phyloP scores from a whole-genome alignment of 2,113 vertebrate species.

The Hylia prasina region DNA sequence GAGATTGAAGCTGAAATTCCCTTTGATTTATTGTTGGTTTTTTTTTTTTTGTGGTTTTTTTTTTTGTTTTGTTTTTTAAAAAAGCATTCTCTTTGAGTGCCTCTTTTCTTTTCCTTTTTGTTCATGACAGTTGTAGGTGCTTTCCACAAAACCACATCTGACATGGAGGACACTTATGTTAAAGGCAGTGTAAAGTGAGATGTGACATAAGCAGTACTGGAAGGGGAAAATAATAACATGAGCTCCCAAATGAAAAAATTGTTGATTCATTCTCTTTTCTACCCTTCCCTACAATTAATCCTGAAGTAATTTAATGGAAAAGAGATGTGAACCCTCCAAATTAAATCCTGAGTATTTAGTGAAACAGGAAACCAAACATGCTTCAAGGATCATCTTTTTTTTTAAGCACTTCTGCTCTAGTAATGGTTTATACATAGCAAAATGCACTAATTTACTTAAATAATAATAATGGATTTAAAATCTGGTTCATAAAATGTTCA shows the following conservation, averaged over 20 bases:
- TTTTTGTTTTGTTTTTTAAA: no score
- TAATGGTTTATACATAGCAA: neutral
- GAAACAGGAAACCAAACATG: constrained; percentile 56
- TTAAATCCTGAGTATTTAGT: constrained; percentile 23
- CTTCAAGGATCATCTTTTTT: constrained; percentile 31
- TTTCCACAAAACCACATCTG: neutral
- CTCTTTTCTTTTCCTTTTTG: neutral
- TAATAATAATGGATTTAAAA: neutral
- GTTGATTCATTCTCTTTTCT: neutral
- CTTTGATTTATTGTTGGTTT: neutral
- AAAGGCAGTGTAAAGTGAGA: neutral
- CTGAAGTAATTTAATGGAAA: constrained; percentile 35
- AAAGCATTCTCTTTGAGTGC: neutral
- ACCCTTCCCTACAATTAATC: neutral
- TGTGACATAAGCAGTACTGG: neutral
- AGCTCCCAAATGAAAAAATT: neutral
- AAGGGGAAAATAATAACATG: neutral
- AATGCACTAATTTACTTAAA: constrained; percentile 56
- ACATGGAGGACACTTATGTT: neutral
- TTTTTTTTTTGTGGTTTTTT: no score
- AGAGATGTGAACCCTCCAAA: constrained; percentile 16
- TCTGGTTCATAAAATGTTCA: neutral
- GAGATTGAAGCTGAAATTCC: neutral
- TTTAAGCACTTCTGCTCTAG: neutral
- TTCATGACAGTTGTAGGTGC: neutral